These are phyloP conservation scores for Zonitis immaculata DNA, from an alignment of 2,888 invertebrate species.

Conservation along the genomic window DNA sequence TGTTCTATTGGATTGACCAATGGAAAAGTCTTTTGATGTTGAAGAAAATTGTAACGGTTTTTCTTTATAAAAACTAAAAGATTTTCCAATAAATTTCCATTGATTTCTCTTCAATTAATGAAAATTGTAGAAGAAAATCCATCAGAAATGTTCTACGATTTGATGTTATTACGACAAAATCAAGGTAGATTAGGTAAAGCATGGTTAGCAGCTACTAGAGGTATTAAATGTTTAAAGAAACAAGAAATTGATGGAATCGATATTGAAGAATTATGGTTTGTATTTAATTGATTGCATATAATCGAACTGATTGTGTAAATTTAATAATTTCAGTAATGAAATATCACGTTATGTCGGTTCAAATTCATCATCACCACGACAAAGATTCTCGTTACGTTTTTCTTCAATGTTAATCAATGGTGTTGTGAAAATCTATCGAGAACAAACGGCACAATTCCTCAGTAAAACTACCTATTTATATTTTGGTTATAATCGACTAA, in stretches of 20 bases:
- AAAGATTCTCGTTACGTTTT: slow-evolving; percentile 7
- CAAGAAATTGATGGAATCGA: not conserved
- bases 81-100: not conserved
- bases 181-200: not conserved
- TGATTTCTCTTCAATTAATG: no score
- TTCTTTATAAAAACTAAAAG: no score
- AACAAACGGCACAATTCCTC: not conserved
- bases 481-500: not conserved
- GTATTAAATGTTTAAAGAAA: not conserved
- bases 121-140: not conserved
- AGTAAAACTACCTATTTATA: not conserved
- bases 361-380: not conserved
- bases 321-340: slow-evolving; percentile 3
- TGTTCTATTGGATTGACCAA: no score
- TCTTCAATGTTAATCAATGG: slow-evolving; percentile 7
- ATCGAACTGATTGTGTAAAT: not conserved
- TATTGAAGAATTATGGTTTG: slow-evolving; percentile 5
- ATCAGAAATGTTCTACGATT: slow-evolving; percentile 6
- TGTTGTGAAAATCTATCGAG: not conserved
- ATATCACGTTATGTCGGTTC: slow-evolving; percentile 3
- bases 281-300: not conserved
- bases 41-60: no score
- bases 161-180: slow-evolving; percentile 4
- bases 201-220: slow-evolving; percentile 5
- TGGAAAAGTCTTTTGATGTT: no score